Percentiles rank a stretch among this genome's conserved stretches.
Conservation (phyloP, 2,113 vertebrate genomes). For the Hippocampus guttulatus region DNA sequence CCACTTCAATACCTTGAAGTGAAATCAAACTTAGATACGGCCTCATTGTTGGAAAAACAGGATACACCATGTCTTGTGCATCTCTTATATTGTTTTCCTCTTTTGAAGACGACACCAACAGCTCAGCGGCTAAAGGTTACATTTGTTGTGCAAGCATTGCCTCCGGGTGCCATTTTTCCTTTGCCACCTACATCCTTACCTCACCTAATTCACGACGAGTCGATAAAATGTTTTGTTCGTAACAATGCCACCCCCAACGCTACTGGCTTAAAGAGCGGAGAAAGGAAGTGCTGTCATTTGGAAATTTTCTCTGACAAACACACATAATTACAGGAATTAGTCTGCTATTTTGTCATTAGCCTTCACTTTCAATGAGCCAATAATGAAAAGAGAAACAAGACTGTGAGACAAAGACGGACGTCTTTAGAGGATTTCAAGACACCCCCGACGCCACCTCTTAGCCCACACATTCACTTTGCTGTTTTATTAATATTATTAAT, state of each 20-base stretch:
- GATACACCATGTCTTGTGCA: not conserved
- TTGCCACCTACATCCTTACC: conserved; percentile 39
- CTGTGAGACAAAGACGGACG: conserved; percentile 66
- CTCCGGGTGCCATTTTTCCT: conserved; percentile 34
- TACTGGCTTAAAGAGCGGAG: conserved; percentile 48
- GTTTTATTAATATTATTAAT: conserved; percentile 79
- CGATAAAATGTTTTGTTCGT: conserved; percentile 43
- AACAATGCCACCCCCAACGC: conserved; percentile 53
- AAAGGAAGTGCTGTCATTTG: conserved; percentile 60
- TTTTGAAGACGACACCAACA: not conserved
- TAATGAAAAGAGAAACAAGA: conserved; percentile 70
- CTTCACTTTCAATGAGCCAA: conserved; percentile 68
- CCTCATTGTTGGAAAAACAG: too few relatives aligned
- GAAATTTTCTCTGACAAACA: conserved; percentile 68
- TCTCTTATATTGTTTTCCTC: not conserved
- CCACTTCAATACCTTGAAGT: too few relatives aligned
- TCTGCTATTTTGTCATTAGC: conserved; percentile 72
- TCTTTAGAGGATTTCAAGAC: conserved; percentile 66
- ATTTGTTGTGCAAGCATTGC: conserved; percentile 56
- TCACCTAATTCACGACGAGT: conserved; percentile 58
- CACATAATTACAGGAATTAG: conserved; percentile 77
- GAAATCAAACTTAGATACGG: not conserved
- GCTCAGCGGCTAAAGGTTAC: conserved; percentile 32
- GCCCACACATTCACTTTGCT: conserved; percentile 67
- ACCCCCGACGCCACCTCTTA: conserved; percentile 42